These are phyloP conservation scores for Callorhinus ursinus DNA, from an alignment of 2,113 vertebrate genomes.

Conservation along the genomic window DNA sequence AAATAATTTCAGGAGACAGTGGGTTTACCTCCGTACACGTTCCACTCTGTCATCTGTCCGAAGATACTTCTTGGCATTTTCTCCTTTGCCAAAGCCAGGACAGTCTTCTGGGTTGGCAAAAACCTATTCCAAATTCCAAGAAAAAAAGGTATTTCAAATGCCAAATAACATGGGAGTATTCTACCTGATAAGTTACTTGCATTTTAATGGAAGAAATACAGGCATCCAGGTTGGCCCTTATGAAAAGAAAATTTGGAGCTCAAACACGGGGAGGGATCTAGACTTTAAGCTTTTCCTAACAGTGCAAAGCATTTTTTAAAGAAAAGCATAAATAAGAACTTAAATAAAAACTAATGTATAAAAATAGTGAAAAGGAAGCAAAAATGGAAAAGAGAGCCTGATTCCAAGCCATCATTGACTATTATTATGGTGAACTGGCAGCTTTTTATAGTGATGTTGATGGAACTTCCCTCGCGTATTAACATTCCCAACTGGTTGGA, in stretches of 20 bases:
- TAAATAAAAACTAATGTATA: neutral
- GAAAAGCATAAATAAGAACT: neutral
- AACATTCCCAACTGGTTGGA: neutral
- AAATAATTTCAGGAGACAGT: neutral
- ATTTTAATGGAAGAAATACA: neutral
- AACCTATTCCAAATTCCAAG: conserved; percentile 81
- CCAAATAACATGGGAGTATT: neutral
- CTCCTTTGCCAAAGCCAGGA: conserved; percentile 67
- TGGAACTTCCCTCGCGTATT: neutral
- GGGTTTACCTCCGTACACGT: conserved; percentile 88
- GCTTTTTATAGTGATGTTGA: neutral
- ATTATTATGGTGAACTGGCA: neutral
- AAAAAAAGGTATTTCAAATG: conserved; percentile 78
- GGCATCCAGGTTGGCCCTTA: neutral
- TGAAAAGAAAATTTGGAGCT: neutral
- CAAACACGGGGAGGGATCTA: neutral
- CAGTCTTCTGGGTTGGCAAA: conserved; percentile 91
- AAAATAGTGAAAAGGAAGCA: conserved; percentile 14
- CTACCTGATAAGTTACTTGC: neutral
- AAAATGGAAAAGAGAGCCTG: neutral
- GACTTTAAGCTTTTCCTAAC: conserved; percentile 1
- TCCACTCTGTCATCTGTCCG: conserved; percentile 89
- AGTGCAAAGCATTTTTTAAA: neutral
- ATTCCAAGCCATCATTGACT: neutral
- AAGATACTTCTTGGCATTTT: conserved; percentile 86